Evolutionary conservation across 2,113 vertebrate species (phyloP).

Genomic region (Seriola quinqueradiata): DNA sequence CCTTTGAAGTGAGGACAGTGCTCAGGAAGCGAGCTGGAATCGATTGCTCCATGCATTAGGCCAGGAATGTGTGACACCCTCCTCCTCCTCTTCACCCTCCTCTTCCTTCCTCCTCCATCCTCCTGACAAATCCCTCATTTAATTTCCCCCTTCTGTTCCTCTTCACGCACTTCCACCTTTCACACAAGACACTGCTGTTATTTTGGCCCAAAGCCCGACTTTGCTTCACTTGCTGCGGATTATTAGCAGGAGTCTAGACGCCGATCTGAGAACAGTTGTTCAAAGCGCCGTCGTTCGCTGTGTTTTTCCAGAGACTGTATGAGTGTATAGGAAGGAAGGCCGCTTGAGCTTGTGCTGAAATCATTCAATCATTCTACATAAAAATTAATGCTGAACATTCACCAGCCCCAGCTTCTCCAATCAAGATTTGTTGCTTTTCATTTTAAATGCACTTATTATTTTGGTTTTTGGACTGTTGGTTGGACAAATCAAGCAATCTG

Average conservation of each 20-base stretch:
- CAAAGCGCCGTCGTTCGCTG: not conserved
- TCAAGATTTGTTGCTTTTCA: too few relatives aligned
- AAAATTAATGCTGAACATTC: too few relatives aligned
- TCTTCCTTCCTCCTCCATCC: slow-evolving; percentile 51
- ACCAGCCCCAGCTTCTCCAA: too few relatives aligned
- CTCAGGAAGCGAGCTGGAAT: slow-evolving; percentile 80
- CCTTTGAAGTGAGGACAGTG: slow-evolving; percentile 74
- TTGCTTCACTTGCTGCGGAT: slow-evolving; percentile 4
- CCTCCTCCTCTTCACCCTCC: slow-evolving; percentile 30
- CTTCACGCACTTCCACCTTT: slow-evolving; percentile 10
- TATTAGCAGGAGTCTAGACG: not conserved
- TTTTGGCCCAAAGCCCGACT: not conserved
- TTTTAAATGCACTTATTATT: too few relatives aligned
- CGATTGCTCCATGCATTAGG: slow-evolving; percentile 81
- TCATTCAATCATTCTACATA: too few relatives aligned
- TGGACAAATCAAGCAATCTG: not conserved
- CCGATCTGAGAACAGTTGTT: slow-evolving; percentile 11
- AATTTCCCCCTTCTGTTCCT: slow-evolving; percentile 15
- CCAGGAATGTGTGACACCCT: slow-evolving; percentile 81
- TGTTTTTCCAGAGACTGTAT: too few relatives aligned
- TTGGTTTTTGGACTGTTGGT: not conserved
- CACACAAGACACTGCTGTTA: not conserved
- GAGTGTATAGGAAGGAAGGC: too few relatives aligned
- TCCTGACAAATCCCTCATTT: slow-evolving; percentile 55
- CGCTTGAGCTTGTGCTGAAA: too few relatives aligned